Evolutionary conservation across 92 coral and sea anemone species (phyloP).

Genomic region (Hydrozoanthus gracilis): DNA sequence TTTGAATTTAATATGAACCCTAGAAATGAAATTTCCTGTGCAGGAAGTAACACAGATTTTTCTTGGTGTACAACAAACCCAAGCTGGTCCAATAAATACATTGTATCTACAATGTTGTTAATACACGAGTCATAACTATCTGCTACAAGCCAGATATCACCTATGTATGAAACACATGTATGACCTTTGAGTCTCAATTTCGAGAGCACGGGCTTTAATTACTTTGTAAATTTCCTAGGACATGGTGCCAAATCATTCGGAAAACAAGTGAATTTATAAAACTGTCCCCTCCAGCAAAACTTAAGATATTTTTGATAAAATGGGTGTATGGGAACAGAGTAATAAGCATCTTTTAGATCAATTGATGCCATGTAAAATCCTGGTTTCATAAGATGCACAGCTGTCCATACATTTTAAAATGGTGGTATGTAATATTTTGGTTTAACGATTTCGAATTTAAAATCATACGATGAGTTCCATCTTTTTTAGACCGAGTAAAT

Average conservation of each 20-base stretch:
- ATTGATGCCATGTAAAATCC: neutral
- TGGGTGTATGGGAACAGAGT: neutral
- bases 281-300: neutral
- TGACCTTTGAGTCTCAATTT: neutral
- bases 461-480: slow-evolving; percentile 1
- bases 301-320: no score
- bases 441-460: neutral
- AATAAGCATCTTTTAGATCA: neutral
- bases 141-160: slow-evolving; percentile 1
- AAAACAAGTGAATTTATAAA: neutral
- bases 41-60: neutral
- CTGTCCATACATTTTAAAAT: neutral
- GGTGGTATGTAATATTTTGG: neutral
- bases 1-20: no score
- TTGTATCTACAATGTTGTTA: neutral
- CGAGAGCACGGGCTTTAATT: slow-evolving; percentile 4
- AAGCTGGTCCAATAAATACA: neutral
- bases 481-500: neutral
- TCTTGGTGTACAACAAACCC: neutral
- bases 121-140: neutral
- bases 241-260: neutral
- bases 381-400: neutral
- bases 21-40: no score
- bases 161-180: neutral
- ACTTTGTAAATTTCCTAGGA: slow-evolving; percentile 8